Percentiles rank a stretch among this genome's conserved stretches.
Evolutionary conservation across 2,113 vertebrate genomes (phyloP).

Genomic region (Pelecanus crispus): DNA sequence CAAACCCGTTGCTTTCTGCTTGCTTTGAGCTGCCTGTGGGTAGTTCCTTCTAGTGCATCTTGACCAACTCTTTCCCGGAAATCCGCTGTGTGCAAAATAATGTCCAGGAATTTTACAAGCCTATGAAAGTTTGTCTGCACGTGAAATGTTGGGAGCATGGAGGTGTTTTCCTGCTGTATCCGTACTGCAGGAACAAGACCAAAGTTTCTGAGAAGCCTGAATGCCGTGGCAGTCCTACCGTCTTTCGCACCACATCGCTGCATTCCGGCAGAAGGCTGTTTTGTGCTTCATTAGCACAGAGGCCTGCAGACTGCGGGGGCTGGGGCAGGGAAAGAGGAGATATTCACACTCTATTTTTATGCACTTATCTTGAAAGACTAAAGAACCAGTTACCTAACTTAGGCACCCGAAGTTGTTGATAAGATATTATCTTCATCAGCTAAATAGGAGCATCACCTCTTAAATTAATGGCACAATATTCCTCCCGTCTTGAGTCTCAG

Average conservation of each 20-base stretch:
- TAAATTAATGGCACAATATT: background rate
- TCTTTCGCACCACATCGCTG: fast-evolving
- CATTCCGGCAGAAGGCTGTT: background rate
- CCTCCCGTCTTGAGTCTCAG: background rate
- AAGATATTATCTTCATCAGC: background rate
- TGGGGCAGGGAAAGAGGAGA: background rate
- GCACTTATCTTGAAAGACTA: background rate
- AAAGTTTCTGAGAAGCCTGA: background rate
- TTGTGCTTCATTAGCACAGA: background rate
- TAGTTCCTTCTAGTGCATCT: background rate
- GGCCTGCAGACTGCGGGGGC: background rate
- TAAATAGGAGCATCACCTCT: background rate
- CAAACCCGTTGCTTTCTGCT: background rate
- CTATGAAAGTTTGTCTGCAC: background rate
- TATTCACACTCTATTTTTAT: background rate
- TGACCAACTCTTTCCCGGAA: background rate
- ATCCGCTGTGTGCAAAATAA: background rate
- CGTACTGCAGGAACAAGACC: background rate
- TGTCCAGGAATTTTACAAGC: background rate
- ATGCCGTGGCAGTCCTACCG: background rate
- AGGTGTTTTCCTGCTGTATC: background rate
- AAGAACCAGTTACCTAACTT: background rate
- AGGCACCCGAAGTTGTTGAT: background rate
- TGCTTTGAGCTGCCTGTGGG: background rate
- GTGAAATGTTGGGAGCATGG: background rate